Evolutionary conservation across 2,113 vertebrate species (phyloP).

Genomic region (Megaleporinus macrocephalus): DNA sequence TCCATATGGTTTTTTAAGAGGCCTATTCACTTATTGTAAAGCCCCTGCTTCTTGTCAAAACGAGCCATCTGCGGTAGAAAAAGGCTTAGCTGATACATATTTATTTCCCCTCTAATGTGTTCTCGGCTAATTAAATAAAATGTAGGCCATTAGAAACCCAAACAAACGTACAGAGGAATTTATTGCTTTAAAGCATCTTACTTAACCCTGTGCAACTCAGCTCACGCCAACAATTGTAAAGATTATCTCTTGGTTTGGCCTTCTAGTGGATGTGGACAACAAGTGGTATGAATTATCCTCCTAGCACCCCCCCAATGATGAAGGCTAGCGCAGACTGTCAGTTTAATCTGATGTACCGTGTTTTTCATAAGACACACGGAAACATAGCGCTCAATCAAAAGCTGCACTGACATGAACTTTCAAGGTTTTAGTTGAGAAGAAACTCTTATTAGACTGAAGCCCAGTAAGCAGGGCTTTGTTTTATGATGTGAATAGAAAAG

Average conservation of each 20-base stretch:
- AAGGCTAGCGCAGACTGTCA: constrained; percentile 20
- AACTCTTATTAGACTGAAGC: constrained; percentile 12
- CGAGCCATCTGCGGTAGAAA: constrained; percentile 9
- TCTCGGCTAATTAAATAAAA: constrained; percentile 44
- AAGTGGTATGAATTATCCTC: constrained; percentile 40
- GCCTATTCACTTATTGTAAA: constrained; percentile 12
- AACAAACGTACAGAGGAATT: constrained; percentile 47
- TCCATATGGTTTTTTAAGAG: constrained; percentile 14
- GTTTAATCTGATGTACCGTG: constrained; percentile 23
- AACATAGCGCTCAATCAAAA: constrained; percentile 32
- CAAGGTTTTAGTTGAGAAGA: not conserved
- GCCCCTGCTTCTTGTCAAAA: constrained; percentile 4
- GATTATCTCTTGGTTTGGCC: constrained; percentile 44
- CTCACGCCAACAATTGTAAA: constrained; percentile 20
- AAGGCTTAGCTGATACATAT: constrained; percentile 38
- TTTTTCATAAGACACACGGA: constrained; percentile 37
- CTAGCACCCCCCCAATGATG: constrained; percentile 38
- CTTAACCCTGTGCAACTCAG: constrained; percentile 28
- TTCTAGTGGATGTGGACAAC: constrained; percentile 28
- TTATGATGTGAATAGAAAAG: not conserved
- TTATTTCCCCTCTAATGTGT: constrained; percentile 45
- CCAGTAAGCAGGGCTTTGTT: not conserved
- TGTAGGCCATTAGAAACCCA: constrained; percentile 44
- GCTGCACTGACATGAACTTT: constrained; percentile 24
- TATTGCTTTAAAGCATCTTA: constrained; percentile 34